These are phyloP conservation scores for Pituophis catenifer DNA, from an alignment of 2,113 vertebrate genomes.

Conservation along the genomic window DNA sequence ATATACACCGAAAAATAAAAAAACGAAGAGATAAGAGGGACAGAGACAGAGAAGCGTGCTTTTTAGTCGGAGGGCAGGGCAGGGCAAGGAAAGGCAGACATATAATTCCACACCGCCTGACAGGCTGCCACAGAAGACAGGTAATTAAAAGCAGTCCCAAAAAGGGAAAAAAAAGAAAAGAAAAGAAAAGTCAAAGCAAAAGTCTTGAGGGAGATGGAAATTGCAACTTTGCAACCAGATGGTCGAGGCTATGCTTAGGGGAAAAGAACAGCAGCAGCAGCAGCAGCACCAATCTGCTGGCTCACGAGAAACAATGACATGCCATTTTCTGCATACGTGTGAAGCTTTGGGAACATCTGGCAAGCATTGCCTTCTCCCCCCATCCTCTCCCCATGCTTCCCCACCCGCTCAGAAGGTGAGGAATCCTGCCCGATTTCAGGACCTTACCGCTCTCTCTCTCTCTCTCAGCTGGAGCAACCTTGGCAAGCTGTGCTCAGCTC, in stretches of 20 bases:
- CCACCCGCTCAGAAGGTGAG: not conserved
- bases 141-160: not conserved
- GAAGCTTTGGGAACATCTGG: constrained; percentile 58
- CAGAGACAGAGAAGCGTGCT: not conserved
- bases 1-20: constrained; percentile 29
- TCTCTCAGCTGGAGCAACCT: not conserved
- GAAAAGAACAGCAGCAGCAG: not conserved
- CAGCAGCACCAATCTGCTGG: constrained; percentile 26
- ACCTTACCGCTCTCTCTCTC: not conserved
- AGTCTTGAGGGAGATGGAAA: not conserved
- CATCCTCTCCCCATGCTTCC: not conserved
- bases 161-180: not conserved
- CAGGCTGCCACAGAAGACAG: not conserved
- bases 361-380: constrained; percentile 60
- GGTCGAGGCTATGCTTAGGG: constrained; percentile 32
- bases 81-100: constrained; percentile 8
- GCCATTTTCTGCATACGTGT: constrained; percentile 62
- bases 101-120: not conserved
- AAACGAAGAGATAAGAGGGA: not conserved
- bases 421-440: not conserved
- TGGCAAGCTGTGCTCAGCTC: not conserved
- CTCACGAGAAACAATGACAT: constrained; percentile 55
- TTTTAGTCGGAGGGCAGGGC: not conserved
- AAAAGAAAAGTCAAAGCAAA: not conserved
- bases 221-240: not conserved